Percentiles rank a stretch among this genome's conserved stretches.
These are phyloP conservation scores for human (Homo sapiens) DNA, from an alignment of 2,113 vertebrate genomes.

Conservation along the genomic window DNA sequence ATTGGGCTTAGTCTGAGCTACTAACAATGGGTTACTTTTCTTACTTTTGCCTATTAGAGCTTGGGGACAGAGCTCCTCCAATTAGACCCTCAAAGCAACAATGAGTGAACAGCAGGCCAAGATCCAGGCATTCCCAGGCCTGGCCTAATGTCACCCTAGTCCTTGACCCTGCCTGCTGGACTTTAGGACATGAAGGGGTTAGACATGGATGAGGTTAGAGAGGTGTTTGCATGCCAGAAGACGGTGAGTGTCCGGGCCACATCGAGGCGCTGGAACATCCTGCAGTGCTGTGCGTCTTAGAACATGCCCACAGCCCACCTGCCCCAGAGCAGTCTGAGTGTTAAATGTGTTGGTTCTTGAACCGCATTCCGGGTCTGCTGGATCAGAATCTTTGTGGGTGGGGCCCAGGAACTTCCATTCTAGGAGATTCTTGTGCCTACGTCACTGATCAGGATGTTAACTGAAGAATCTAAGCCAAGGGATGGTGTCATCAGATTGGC, in stretches of 20 bases:
- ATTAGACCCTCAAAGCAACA: neutral
- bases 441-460: neutral
- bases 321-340: neutral
- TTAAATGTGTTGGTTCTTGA: neutral
- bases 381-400: neutral
- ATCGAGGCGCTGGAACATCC: too few relatives aligned
- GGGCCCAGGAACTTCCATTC: neutral
- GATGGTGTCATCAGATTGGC: neutral
- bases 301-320: neutral
- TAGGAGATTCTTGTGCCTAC: neutral
- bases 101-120: neutral
- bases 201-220: neutral
- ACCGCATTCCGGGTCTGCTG: neutral
- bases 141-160: neutral
- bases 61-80: neutral
- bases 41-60: neutral
- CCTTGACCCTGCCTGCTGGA: neutral
- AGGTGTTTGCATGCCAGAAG: neutral
- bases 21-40: neutral
- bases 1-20: neutral
- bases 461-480: neutral
- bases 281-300: neutral
- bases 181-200: neutral
- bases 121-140: neutral
- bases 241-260: too few relatives aligned